Evolutionary conservation across 2,888 invertebrate genomes (phyloP).

Genomic region (Chrysotoxum bicinctum): DNA sequence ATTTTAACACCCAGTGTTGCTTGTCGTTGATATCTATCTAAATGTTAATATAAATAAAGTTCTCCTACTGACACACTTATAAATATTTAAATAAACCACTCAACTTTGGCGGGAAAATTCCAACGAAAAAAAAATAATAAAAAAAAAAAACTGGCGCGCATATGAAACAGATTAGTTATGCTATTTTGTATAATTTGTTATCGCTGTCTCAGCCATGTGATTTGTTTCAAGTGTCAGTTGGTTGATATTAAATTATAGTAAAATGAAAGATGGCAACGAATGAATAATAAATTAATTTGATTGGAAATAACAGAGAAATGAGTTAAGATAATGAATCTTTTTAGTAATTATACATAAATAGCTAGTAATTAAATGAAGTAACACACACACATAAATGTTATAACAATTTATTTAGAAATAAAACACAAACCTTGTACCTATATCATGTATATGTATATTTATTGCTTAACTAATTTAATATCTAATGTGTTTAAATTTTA

Average conservation of each 20-base stretch:
- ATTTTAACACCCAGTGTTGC: conserved; percentile 13
- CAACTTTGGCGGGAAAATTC: conserved; percentile 58
- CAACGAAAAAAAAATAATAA: neutral
- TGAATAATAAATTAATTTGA: conserved; percentile 45
- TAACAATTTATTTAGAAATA: conserved; percentile 25
- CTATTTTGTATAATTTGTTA: conserved; percentile 54
- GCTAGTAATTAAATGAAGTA: neutral
- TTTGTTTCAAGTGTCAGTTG: conserved; percentile 31
- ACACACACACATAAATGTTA: conserved; percentile 24
- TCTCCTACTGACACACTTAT: conserved; percentile 43
- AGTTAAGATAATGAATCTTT: conserved; percentile 51
- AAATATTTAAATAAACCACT: conserved; percentile 24
- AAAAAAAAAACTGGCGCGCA: conserved; percentile 3
- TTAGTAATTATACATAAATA: conserved; percentile 46
- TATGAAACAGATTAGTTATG: conserved; percentile 57
- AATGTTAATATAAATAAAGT: conserved; percentile 53
- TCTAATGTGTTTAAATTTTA: neutral
- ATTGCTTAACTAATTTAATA: conserved; percentile 45
- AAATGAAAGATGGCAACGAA: conserved; percentile 38
- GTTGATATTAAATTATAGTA: neutral
- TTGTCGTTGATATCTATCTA: neutral
- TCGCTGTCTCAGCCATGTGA: conserved; percentile 63
- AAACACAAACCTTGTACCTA: conserved; percentile 69
- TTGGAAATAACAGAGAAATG: conserved; percentile 14
- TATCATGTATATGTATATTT: conserved; percentile 59